A percentile compares a stretch with the other conserved stretches of the same genome.
Conservation (phyloP, 2,888 invertebrate genomes). For the Lacanobia wlatinum region DNA sequence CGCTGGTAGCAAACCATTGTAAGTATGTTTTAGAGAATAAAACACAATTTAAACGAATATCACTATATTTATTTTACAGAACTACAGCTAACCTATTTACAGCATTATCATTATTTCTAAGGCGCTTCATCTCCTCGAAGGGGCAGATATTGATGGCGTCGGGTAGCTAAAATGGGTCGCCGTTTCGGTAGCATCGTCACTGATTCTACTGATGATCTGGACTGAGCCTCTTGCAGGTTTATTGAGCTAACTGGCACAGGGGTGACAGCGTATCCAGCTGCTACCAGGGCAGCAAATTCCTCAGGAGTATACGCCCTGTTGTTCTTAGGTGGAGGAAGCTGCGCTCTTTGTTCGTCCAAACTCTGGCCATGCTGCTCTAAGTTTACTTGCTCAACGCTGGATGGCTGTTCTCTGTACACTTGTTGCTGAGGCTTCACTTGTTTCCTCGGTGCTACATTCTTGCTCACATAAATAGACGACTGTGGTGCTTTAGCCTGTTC, state of each 20-base stretch:
- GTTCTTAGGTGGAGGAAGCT: slow-evolving; percentile 88
- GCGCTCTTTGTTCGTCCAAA: slow-evolving; percentile 82
- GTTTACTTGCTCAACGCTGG: slow-evolving; percentile 72
- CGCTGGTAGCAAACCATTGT: slow-evolving; percentile 12
- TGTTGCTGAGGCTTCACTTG: slow-evolving; percentile 74
- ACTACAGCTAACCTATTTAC: slow-evolving; percentile 82
- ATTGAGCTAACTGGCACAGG: slow-evolving; percentile 85
- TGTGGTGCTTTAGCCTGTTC: slow-evolving; percentile 84
- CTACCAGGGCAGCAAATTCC: slow-evolving; percentile 87
- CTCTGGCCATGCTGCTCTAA: slow-evolving; percentile 80
- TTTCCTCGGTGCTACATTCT: slow-evolving; percentile 83
- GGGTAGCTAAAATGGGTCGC: slow-evolving; percentile 71
- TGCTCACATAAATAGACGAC: slow-evolving; percentile 86
- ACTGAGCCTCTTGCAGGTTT: slow-evolving; percentile 80
- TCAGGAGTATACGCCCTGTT: slow-evolving; percentile 89
- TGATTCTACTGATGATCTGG: slow-evolving; percentile 80
- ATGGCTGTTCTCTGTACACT: slow-evolving; percentile 69
- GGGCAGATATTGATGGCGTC: slow-evolving; percentile 87
- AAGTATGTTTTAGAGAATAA: slow-evolving; percentile 26
- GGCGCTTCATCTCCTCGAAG: slow-evolving; percentile 87
- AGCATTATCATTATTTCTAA: slow-evolving; percentile 76
- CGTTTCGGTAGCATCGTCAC: slow-evolving; percentile 73
- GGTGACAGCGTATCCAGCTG: slow-evolving; percentile 88
- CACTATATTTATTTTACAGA: slow-evolving; percentile 81
- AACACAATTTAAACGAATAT: slow-evolving; percentile 71